Evolutionary conservation across 2,113 vertebrate genomes (phyloP), one percentile per base, ranked within the genome.

Genomic region (Neomonachus schauinslandi): DNA sequence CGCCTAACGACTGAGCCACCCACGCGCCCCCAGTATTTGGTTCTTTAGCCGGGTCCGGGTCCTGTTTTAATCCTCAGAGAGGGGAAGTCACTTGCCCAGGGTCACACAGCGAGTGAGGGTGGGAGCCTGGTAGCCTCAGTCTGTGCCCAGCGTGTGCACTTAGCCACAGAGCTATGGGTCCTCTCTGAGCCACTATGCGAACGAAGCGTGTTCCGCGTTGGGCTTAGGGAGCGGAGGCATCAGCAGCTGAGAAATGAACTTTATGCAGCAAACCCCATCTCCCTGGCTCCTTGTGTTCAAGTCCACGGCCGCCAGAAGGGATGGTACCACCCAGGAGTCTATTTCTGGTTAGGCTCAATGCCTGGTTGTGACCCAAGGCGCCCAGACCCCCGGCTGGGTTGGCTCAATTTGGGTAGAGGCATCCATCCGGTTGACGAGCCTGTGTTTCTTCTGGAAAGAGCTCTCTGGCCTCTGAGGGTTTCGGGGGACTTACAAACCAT

Each of bases 131-230:
- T 18, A 5, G 21, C 2, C 5, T 11, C 39, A 77, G 71, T 10
- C 49, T 4, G 7, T 4, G 31, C 46, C 57, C 36, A 4, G 28
- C 0, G 0, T 26, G 4, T 19, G 14, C 13, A 9, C 53, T 12
- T n/a, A n/a, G 14, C 1, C 83, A 33, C 42, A 3, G 59, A 4
- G 6, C 28, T 57, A 21, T 39, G 28, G 9, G 74, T n/a, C 39
- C 36, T 72, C 12, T 81, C 77, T 1, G 53, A 42, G 36, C 81
- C 53, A 53, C n/a, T 0, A 1, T 2, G 8, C 16, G 22, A 36
- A 36, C 16, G 22, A 36, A 36, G 36, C 7, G 1, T 9, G 4
- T 39, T 61, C 55, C n/a, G 4, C 7, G 18, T 24, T 39, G 33
- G 71, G 55, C 59, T 79, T 36, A 36, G 59, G 49, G 57, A 76